Base-by-base conservation (phyloP, 2,797 vertebrate species). In the Capromys pilorides region DNA sequence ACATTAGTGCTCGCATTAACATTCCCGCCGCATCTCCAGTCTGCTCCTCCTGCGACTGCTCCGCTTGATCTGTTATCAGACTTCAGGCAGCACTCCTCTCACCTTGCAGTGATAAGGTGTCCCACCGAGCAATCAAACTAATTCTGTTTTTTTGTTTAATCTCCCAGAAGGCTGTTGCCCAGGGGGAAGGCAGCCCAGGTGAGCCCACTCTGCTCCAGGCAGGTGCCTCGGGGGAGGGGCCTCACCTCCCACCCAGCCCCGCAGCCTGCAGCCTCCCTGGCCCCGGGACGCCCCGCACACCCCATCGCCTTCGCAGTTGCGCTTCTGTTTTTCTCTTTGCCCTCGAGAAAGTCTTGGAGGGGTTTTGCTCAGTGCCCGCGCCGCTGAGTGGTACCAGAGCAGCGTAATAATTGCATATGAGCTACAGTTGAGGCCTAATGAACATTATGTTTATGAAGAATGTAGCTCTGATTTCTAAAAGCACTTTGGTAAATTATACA, bases 401-500 rank as follows among this genome's bases (percentile, higher is more conserved):
- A 1, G 67, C 61, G 4, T 96, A 93, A 96, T 98, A 97, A 98
- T 98, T 98, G 94, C 94, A 66, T 49, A 87, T 85, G 88, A 98
- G 95, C 96, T 95, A 96, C 96, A 97, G 96, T 97, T 97, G 98
- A 97, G 36, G 77, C 95, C 96, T 98, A 98, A 98, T 98, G 98
- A 98, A 98, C 96, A 97, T 69, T 97, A 96, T 97, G 95, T 98
- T 98, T 98, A 97, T 98, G 97, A 98, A 98, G 97, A 98, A 98
- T 98, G 97, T 98, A 41, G 18, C 98, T 98, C 97, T 97, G 91
- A 98, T 98, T 98, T 98, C 96, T 98, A 97, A 98, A 98, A 97
- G 97, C 97, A 98, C 96, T 98, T 98, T 81, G 71, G 98, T 98
- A 98, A 98, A 98, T 98, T 98, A 98, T 98, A 98, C 97, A 98